phyloP scores from a whole-genome alignment of 2,797 vertebrate genomes.

The Glossophaga mutica region DNA sequence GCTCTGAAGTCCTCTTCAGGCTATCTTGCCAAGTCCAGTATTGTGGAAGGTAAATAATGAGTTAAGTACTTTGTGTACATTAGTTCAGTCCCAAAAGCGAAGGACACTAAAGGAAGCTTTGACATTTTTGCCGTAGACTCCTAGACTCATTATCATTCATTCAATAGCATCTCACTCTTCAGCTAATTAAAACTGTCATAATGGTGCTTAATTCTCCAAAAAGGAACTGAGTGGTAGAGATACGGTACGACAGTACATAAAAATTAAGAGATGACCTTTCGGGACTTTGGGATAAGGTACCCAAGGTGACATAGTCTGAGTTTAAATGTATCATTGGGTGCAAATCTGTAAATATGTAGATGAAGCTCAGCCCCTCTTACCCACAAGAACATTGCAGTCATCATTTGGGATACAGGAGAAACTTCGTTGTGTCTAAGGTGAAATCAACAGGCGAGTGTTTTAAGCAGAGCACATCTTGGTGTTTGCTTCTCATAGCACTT shows the following conservation, averaged over 20 bases:
- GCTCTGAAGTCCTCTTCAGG: conserved; percentile 97
- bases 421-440: neutral
- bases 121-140: neutral
- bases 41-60: conserved; percentile 94
- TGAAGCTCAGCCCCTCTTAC: neutral
- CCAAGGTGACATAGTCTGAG: neutral
- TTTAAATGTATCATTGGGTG: neutral
- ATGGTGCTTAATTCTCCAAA: neutral
- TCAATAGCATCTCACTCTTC: neutral
- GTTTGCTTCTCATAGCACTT: neutral
- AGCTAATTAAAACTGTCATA: neutral
- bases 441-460: neutral
- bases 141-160: neutral
- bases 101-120: neutral
- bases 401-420: neutral
- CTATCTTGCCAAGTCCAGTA: conserved; percentile 97
- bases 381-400: neutral
- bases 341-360: neutral
- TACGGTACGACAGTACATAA: neutral
- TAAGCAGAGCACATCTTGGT: neutral
- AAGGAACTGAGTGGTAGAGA: neutral
- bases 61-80: neutral
- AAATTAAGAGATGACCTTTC: neutral
- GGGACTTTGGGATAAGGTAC: neutral
- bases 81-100: neutral